phyloP scores from a whole-genome alignment of 2,888 invertebrate species.

The Habroteleia sp. region DNA sequence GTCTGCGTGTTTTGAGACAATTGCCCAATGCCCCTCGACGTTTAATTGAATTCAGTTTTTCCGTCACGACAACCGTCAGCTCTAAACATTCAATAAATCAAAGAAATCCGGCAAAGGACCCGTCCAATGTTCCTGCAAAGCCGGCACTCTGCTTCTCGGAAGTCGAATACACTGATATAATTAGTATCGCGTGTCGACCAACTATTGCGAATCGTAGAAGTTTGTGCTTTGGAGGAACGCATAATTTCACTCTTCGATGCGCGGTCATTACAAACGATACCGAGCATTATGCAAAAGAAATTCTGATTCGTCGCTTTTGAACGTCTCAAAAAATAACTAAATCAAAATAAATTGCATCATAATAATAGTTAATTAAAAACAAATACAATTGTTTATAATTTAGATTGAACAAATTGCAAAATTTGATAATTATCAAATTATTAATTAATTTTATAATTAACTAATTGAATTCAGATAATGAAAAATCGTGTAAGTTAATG shows the following conservation, averaged over 20 bases:
- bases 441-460: no score
- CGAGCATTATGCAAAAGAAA: not conserved
- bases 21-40: constrained; percentile 22
- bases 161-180: constrained; percentile 74
- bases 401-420: no score
- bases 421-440: no score
- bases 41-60: constrained; percentile 61
- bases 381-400: no score
- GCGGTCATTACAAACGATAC: constrained; percentile 11
- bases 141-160: constrained; percentile 75
- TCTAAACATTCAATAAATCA: constrained; percentile 59
- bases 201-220: constrained; percentile 55
- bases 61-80: constrained; percentile 33
- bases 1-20: constrained; percentile 15
- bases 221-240: constrained; percentile 66
- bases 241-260: constrained; percentile 57
- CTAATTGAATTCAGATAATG: no score
- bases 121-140: constrained; percentile 36
- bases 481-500: no score
- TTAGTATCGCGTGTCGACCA: constrained; percentile 76
- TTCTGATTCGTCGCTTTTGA: not conserved
- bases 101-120: constrained; percentile 59
- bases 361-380: no score
- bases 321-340: not conserved
- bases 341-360: no score